Conservation (phyloP, 2,113 vertebrate species). For the Scolopax mira region DNA sequence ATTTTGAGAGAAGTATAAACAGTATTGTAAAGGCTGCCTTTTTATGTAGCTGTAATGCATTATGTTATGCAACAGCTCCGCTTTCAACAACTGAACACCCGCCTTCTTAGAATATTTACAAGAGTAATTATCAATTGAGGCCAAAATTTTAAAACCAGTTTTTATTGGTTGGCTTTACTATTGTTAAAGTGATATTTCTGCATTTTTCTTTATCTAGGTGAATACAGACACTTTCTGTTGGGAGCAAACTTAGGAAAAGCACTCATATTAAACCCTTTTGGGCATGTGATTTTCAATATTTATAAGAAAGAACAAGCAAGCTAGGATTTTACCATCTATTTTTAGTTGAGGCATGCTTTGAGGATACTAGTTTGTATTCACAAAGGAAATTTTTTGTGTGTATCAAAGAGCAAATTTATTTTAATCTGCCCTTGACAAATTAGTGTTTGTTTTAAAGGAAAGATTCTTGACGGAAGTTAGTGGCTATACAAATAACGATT, state of each 20-base stretch:
- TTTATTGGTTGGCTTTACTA: background rate
- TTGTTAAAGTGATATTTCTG: background rate
- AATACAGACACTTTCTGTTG: background rate
- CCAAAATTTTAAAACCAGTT: background rate
- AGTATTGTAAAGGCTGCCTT: background rate
- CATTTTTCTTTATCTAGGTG: background rate
- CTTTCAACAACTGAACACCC: background rate
- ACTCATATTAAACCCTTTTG: background rate
- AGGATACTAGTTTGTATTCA: background rate
- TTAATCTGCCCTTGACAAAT: background rate
- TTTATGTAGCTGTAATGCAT: background rate
- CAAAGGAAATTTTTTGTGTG: background rate
- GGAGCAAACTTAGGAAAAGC: background rate
- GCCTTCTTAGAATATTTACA: background rate
- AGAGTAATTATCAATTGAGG: background rate
- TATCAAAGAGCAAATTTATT: background rate
- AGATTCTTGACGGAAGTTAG: background rate
- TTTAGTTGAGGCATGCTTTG: background rate
- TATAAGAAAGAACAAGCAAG: background rate
- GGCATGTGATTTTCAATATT: background rate
- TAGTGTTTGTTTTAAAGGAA: constrained; percentile 2
- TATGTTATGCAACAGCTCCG: background rate
- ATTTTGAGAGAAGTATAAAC: background rate
- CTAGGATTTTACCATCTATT: background rate
- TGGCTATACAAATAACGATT: background rate